A percentile compares a stretch with the other conserved stretches of the same genome.
phyloP scores from a whole-genome alignment of 2,888 invertebrate genomes.

The Lissocephala sabroskyi region DNA sequence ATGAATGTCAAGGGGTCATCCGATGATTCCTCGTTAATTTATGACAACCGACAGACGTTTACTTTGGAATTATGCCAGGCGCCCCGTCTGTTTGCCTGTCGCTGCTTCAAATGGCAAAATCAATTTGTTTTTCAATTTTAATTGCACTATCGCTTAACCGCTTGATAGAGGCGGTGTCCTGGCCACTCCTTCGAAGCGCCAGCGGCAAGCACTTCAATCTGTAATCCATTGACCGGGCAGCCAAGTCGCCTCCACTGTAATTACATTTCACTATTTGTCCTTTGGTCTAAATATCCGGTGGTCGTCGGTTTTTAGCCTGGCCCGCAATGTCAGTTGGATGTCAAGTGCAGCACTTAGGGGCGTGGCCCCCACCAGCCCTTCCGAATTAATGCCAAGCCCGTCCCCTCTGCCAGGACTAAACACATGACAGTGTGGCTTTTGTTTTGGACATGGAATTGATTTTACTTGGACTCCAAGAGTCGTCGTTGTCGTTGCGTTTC shows the following conservation, averaged over 20 bases:
- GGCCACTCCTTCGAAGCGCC: neutral
- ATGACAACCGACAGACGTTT: conserved; percentile 25
- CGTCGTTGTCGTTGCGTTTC: neutral
- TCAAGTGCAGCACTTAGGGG: conserved; percentile 37
- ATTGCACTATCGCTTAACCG: conserved; percentile 45
- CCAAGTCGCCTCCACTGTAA: conserved; percentile 17
- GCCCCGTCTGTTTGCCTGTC: too few species aligned
- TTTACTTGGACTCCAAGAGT: conserved; percentile 20
- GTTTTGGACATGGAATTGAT: conserved; percentile 24
- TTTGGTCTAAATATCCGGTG: conserved; percentile 5
- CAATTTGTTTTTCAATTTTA: conserved; percentile 49
- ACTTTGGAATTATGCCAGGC: conserved; percentile 36
- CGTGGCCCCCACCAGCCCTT: neutral
- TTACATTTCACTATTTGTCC: conserved; percentile 36
- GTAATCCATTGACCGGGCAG: neutral
- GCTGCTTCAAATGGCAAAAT: conserved; percentile 53
- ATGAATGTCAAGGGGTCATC: conserved; percentile 36
- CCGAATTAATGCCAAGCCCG: conserved; percentile 14
- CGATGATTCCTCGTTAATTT: conserved; percentile 30
- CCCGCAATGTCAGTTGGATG: conserved; percentile 47
- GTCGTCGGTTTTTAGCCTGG: conserved; percentile 13
- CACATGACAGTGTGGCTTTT: conserved; percentile 8
- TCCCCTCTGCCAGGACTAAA: conserved; percentile 1
- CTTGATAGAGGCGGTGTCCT: conserved; percentile 22
- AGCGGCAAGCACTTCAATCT: too few species aligned